Base-by-base conservation (phyloP, 2,113 vertebrate genomes). In the Oenanthe oenanthe region DNA sequence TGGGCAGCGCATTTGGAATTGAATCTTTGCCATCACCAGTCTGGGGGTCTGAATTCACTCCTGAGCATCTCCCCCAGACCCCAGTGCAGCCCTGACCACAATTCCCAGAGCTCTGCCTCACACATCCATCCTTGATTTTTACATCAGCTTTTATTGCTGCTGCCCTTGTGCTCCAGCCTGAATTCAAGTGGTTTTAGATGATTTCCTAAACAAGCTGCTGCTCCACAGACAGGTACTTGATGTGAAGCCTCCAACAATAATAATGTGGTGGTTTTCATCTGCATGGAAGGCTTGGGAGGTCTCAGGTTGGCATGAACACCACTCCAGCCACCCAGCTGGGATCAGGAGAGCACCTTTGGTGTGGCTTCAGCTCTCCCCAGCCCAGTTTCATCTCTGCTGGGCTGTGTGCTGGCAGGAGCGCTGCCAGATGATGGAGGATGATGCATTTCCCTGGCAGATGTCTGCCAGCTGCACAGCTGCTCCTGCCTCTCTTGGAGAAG, bases 391-490 rank as follows among this genome's bases (percentile, higher is more conserved):
- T 43, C 74, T 19, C 67, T 19, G 53, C 45, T 82, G 75, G 84
- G 54, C 6, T 88, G 54, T 10, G 70, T 2, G 92, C 58, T 24
- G 31, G 28, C 43, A 29, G 53, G 20, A 82, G 88, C 29, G 10
- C 4, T 38, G 38, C 45, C 68, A 83, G 81, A 25, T 53, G 65
- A 87, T n/a, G 53, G 4, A 47, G 18, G 58, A 70, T 12, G 67
- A 70, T 34, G 85, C 75, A 53, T 68, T 72, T 85, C 85, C 75
- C 51, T 34, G 77, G 71, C 85, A 91, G 92, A 67, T 89, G 81
- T 61, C 71, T 82, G 17, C 81, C 74, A 82, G 40, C 89, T 93
- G 92, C 83, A 90, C 34, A 58, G 89, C 83, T n/a, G 90, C 65
- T 80, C 50, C 63, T 40, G 88, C 56, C 65, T 42, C 51, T 34